Evolutionary conservation across 1,140 invertebrate genomes (phyloP).

Genomic region (Magallana gigas): DNA sequence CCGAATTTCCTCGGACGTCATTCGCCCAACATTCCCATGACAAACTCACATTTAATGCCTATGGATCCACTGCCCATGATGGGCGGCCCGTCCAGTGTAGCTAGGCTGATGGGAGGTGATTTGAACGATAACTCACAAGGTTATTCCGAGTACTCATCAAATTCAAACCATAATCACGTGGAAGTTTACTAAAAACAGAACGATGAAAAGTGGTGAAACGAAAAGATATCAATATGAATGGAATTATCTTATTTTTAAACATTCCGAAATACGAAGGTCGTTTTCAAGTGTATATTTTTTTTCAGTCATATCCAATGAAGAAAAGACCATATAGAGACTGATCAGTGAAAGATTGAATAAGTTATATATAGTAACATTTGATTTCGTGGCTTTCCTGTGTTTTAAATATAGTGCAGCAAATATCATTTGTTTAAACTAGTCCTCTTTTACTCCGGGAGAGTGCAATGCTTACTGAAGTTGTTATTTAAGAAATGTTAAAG

Average conservation of each 20-base stretch:
- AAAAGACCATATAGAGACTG: no score
- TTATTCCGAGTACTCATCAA: conserved; percentile 72
- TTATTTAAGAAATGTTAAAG: neutral
- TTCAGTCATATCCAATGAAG: no score
- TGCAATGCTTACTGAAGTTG: no score
- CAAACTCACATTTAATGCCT: conserved; percentile 65
- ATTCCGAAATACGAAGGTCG: neutral
- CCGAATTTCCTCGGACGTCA: conserved; percentile 68
- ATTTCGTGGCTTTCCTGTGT: conserved; percentile 7
- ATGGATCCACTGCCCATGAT: conserved; percentile 66
- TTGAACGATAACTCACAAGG: conserved; percentile 68
- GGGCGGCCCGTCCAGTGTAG: conserved; percentile 55
- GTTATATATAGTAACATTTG: neutral
- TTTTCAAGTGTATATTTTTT: no score
- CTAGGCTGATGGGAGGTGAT: conserved; percentile 69
- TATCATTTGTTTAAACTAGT: no score
- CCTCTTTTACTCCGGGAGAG: no score
- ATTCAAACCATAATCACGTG: conserved; percentile 75
- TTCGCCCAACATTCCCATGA: conserved; percentile 66
- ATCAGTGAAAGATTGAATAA: neutral
- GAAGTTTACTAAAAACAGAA: conserved; percentile 74
- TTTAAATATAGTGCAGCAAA: conserved; percentile 5
- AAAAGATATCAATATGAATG: neutral
- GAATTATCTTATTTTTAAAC: neutral
- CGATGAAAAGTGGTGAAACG: neutral